Evolutionary conservation across 2,888 invertebrate species (phyloP).

Genomic region (Andrena chrysosceles): DNA sequence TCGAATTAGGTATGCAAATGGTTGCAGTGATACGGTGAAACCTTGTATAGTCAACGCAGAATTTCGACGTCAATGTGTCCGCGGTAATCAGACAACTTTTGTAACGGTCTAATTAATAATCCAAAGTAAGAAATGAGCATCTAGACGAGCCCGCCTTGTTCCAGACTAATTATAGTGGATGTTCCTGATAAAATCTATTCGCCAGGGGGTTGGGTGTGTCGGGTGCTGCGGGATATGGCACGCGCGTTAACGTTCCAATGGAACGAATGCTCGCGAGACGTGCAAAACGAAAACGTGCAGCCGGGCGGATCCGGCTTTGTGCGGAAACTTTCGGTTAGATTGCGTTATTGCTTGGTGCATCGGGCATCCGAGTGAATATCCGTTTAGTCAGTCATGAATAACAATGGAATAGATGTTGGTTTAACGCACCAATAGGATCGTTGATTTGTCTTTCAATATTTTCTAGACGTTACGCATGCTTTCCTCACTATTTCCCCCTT

Average conservation of each 20-base stretch:
- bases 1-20: conserved; percentile 26
- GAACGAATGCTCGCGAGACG: neutral
- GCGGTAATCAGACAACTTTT: neutral
- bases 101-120: conserved; percentile 20
- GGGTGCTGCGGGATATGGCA: conserved; percentile 8
- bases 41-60: neutral
- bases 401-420: conserved; percentile 45
- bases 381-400: conserved; percentile 57
- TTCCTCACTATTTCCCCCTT: neutral
- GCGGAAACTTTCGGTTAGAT: conserved; percentile 32
- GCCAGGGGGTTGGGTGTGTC: conserved; percentile 39
- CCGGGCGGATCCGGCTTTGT: conserved; percentile 6
- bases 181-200: conserved; percentile 53
- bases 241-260: conserved; percentile 13
- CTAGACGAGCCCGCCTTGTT: neutral
- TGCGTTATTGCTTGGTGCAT: conserved; percentile 19
- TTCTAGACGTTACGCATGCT: neutral
- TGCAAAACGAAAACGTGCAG: conserved; percentile 33
- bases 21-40: neutral
- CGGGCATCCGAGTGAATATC: conserved; percentile 32
- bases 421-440: neutral
- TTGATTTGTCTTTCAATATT: conserved; percentile 8
- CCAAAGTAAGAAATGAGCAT: neutral
- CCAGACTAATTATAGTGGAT: conserved; percentile 59
- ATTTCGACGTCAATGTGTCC: neutral